Percentiles rank a stretch among this genome's conserved stretches.
Conservation (phyloP, 1,140 invertebrate species). For the Cheumatopsyche charites region DNA sequence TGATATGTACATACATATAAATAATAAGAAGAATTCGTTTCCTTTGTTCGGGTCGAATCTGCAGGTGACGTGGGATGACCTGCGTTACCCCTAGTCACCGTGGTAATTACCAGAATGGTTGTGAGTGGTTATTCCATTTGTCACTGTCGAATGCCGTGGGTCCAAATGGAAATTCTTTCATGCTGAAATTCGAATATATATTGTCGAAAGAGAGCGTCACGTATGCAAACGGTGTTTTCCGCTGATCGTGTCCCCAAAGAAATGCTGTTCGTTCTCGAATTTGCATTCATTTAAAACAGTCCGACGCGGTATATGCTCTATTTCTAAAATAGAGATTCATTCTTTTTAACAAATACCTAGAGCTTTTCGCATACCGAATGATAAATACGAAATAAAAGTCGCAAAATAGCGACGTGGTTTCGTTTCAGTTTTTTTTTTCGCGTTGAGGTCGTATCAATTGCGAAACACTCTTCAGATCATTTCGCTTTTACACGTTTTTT, state of each 20-base stretch:
- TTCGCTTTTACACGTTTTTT: no score
- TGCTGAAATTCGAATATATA: background rate
- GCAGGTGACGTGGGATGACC: slow-evolving; percentile 10
- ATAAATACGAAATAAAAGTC: no score
- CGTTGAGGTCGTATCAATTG: no score
- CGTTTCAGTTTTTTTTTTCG: no score
- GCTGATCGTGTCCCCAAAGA: background rate
- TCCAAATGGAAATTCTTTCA: slow-evolving; percentile 27
- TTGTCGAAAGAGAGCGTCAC: background rate
- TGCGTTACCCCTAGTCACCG: slow-evolving; percentile 19
- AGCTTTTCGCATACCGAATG: no score
- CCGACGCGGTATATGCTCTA: no score
- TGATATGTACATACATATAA: background rate
- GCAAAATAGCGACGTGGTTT: no score
- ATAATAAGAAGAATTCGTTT: background rate
- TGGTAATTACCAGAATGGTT: slow-evolving; percentile 26
- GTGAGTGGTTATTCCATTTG: slow-evolving; percentile 26
- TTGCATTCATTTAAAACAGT: no score
- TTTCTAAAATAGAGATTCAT: no score
- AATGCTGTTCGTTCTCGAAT: no score
- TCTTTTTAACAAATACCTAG: no score
- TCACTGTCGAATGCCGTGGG: slow-evolving; percentile 10
- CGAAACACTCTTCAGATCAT: no score
- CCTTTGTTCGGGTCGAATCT: background rate
- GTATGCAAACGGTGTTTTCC: background rate